phyloP scores from a whole-genome alignment of 2,888 invertebrate species.

The Cephalotes varians region DNA sequence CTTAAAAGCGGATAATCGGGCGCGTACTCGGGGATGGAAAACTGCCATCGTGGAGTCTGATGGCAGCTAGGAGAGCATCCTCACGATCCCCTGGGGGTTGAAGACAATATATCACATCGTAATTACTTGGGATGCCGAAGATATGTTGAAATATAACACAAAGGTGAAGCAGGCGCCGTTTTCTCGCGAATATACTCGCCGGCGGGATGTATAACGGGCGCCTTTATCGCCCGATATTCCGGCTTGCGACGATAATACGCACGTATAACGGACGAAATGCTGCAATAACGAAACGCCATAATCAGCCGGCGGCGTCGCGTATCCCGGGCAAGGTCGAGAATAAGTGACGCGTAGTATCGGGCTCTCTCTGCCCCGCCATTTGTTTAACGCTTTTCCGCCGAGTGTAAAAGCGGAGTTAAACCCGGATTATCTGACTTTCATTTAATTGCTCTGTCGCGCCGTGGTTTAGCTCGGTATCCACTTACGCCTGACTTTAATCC shows the following conservation, averaged over 20 bases:
- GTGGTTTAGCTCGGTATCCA: conserved; percentile 36
- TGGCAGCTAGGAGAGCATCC: conserved; percentile 28
- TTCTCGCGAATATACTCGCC: conserved; percentile 6
- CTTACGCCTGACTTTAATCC: conserved; percentile 42
- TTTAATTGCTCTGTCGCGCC: conserved; percentile 48
- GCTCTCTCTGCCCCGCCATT: conserved; percentile 14
- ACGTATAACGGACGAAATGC: conserved; percentile 18
- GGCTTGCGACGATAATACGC: conserved; percentile 28
- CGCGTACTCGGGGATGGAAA: conserved; percentile 43
- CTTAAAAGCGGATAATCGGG: conserved; percentile 58
- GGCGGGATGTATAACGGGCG: conserved; percentile 33
- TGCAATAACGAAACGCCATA: conserved; percentile 37
- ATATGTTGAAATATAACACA: conserved; percentile 58
- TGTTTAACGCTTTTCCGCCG: conserved; percentile 40
- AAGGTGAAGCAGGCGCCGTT: conserved; percentile 39
- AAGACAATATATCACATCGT: conserved; percentile 58
- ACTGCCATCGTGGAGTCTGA: conserved; percentile 49
- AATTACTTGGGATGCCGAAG: conserved; percentile 66
- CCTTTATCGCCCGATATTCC: conserved; percentile 52
- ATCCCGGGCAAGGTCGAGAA: not conserved
- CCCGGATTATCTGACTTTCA: conserved; percentile 46
- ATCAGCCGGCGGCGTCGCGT: conserved; percentile 9
- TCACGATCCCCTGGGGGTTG: conserved; percentile 19
- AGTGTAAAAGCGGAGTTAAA: conserved; percentile 45
- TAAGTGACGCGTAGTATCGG: conserved; percentile 24